These are phyloP conservation scores for Hemitrygon akajei DNA, from an alignment of 2,797 vertebrate species.

Conservation along the genomic window DNA sequence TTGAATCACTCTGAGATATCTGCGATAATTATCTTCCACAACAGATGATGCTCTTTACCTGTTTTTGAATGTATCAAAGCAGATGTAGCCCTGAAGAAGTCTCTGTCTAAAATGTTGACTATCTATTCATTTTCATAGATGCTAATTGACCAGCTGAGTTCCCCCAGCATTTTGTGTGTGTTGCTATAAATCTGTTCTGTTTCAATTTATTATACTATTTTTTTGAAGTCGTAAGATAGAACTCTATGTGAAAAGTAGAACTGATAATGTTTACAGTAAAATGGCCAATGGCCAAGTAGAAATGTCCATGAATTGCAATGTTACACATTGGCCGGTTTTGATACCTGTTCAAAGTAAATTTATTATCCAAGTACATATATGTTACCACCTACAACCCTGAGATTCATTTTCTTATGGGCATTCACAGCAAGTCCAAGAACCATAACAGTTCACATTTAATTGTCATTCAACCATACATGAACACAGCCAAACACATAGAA, in stretches of 20 bases:
- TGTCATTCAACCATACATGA: too few relatives aligned
- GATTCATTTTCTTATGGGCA: too few relatives aligned
- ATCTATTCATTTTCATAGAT: too few relatives aligned
- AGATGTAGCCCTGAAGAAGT: background rate
- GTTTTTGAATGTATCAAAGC: background rate
- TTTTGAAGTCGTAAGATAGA: background rate
- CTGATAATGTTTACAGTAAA: background rate
- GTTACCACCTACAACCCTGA: too few relatives aligned
- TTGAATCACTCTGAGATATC: too few relatives aligned
- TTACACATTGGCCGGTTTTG: background rate
- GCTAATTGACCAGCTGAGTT: too few relatives aligned
- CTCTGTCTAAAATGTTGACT: too few relatives aligned
- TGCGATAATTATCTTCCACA: background rate
- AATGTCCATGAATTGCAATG: background rate
- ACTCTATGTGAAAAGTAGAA: background rate
- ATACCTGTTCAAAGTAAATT: background rate
- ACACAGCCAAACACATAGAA: too few relatives aligned
- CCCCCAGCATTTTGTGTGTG: too few relatives aligned
- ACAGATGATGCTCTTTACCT: background rate
- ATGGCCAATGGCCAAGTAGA: background rate
- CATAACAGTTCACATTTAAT: too few relatives aligned
- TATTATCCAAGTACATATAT: too few relatives aligned
- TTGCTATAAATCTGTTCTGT: background rate
- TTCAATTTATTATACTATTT: background rate
- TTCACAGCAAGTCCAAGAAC: too few relatives aligned